Evolutionary conservation across 64 coral and sea anemone species (phyloP).

Genomic region (Pocillopora verrucosa): DNA sequence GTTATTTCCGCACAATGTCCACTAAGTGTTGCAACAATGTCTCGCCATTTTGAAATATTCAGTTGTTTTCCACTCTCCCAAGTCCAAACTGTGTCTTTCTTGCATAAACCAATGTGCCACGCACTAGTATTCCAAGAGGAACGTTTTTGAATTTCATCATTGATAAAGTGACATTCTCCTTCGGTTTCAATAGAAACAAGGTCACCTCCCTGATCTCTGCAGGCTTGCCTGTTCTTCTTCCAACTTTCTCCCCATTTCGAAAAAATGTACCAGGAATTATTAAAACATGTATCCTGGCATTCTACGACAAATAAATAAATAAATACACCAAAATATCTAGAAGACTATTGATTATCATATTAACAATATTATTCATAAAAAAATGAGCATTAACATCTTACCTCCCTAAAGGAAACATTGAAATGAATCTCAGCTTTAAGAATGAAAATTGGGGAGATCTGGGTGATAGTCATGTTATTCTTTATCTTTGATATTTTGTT

Average conservation of each 20-base stretch:
- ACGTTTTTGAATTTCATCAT: constrained; percentile 12
- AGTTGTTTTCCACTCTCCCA: constrained; percentile 1
- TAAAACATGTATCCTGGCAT: not conserved
- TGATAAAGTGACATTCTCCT: constrained; percentile 32
- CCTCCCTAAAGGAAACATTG: too few relatives aligned
- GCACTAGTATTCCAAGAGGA: not conserved
- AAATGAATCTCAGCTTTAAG: too few relatives aligned
- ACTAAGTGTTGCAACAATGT: not conserved
- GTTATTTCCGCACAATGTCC: not conserved
- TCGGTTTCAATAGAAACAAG: constrained; percentile 48
- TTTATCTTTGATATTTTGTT: too few relatives aligned
- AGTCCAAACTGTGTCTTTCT: not conserved
- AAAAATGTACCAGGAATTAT: not conserved
- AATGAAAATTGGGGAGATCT: too few relatives aligned
- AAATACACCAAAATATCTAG: too few relatives aligned
- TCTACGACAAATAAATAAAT: not conserved
- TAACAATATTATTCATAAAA: too few relatives aligned
- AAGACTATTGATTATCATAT: too few relatives aligned
- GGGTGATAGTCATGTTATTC: too few relatives aligned
- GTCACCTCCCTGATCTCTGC: not conserved
- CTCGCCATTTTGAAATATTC: constrained; percentile 13
- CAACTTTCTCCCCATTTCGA: not conserved
- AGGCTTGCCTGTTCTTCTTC: not conserved
- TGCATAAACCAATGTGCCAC: constrained; percentile 34
- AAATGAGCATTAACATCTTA: too few relatives aligned